Evolutionary conservation across 1,140 invertebrate genomes (phyloP).

Genomic region (Phymastichus coffea): DNA sequence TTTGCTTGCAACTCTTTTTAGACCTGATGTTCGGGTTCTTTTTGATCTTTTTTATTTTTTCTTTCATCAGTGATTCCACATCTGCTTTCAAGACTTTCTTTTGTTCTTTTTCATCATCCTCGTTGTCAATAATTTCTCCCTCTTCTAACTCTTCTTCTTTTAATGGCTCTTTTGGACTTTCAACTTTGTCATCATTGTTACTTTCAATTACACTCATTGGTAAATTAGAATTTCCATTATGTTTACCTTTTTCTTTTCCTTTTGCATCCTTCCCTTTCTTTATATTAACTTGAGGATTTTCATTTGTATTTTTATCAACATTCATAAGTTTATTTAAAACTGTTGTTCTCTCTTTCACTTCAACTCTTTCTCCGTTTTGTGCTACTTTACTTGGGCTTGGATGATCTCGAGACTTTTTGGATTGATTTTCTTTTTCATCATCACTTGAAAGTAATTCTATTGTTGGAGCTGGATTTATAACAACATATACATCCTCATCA

Average conservation of each 20-base stretch:
- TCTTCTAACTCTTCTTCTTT: constrained; percentile 18
- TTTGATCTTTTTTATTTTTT: not conserved
- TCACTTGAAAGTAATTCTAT: constrained; percentile 52
- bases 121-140: constrained; percentile 25
- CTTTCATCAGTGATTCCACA: not conserved
- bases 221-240: constrained; percentile 21
- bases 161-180: not conserved
- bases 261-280: constrained; percentile 4
- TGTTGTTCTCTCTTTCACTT: constrained; percentile 20
- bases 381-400: constrained; percentile 26
- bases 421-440: constrained; percentile 40
- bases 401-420: constrained; percentile 35
- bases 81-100: not conserved
- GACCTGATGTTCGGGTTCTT: not conserved
- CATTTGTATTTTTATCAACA: not conserved
- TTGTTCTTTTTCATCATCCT: constrained; percentile 15
- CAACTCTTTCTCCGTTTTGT: constrained; percentile 12
- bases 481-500: constrained; percentile 53
- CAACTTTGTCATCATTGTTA: not conserved
- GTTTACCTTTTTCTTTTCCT: constrained; percentile 20
- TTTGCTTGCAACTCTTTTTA: too few relatives aligned
- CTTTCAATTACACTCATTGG: constrained; percentile 8
- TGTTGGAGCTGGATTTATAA: constrained; percentile 49
- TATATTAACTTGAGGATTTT: not conserved
- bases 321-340: not conserved